These are phyloP conservation scores for Pogoniulus pusillus DNA, from an alignment of 2,797 vertebrate genomes.

Conservation along the genomic window DNA sequence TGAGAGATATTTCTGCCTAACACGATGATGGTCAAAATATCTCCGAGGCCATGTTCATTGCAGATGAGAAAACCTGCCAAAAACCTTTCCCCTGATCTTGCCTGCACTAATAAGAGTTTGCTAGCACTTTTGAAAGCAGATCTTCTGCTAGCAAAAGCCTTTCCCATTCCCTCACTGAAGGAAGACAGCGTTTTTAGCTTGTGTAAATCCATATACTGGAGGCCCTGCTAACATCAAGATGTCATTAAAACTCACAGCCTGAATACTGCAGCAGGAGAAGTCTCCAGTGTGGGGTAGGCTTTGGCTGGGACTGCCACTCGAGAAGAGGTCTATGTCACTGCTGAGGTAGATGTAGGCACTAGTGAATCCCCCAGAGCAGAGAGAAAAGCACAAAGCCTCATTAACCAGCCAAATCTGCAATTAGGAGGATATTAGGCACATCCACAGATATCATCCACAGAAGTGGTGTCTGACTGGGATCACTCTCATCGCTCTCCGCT, in stretches of 20 bases:
- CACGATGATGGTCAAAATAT: neutral
- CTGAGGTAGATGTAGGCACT: neutral
- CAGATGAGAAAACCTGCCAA: conserved; percentile 30
- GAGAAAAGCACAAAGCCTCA: neutral
- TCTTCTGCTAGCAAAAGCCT: conserved; percentile 10
- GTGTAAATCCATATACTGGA: neutral
- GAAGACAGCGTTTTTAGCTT: neutral
- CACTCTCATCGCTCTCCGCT: rapidly evolving
- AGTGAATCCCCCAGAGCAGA: rapidly evolving
- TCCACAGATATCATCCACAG: neutral
- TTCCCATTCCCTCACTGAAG: neutral
- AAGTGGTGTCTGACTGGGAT: neutral
- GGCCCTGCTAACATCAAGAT: neutral
- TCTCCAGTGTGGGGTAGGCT: neutral
- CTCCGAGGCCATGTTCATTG: neutral
- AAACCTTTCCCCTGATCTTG: conserved; percentile 2
- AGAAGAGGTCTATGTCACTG: neutral
- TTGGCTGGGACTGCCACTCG: neutral
- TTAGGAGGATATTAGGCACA: neutral
- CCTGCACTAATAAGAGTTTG: conserved; percentile 41
- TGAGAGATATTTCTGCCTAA: conserved; percentile 24
- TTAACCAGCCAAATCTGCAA: neutral
- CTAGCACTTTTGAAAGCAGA: conserved; percentile 16
- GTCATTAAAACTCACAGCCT: conserved; percentile 11
- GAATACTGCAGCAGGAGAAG: neutral